These are phyloP conservation scores for Didymodactylos carnosus DNA, from an alignment of 2,888 invertebrate species.

Conservation along the genomic window DNA sequence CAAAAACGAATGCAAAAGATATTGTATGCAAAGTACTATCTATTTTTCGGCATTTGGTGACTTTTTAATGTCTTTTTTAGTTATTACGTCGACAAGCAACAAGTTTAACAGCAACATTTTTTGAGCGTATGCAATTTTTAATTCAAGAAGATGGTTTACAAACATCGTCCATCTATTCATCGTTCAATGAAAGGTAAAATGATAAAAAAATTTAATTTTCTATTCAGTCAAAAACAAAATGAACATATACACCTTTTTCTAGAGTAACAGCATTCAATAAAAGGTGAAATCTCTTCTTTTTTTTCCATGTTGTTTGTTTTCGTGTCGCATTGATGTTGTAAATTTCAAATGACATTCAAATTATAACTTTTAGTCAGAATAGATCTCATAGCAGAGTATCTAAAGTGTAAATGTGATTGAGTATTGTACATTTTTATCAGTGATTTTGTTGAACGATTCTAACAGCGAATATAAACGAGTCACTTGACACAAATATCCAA, in stretches of 20 bases:
- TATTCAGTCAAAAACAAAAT: not conserved
- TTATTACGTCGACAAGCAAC: conserved; percentile 83
- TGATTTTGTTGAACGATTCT: too few species aligned
- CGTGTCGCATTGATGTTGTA: not conserved
- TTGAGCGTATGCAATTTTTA: conserved; percentile 85
- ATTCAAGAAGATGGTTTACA: conserved; percentile 96
- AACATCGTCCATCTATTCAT: conserved; percentile 85
- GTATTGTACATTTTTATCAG: too few species aligned
- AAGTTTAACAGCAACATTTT: conserved; percentile 85
- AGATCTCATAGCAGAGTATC: too few species aligned
- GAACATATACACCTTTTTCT: not conserved
- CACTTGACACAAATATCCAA: too few species aligned
- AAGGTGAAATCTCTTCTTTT: too few species aligned
- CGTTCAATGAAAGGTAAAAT: conserved; percentile 96
- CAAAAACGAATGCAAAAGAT: conserved; percentile 85
- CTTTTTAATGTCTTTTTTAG: too few species aligned
- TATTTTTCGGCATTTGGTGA: too few species aligned
- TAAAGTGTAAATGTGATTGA: too few species aligned
- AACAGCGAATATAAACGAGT: too few species aligned
- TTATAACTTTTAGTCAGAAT: too few species aligned
- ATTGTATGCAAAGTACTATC: conserved; percentile 37
- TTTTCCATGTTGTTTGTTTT: conserved; percentile 10
- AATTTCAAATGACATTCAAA: conserved; percentile 1
- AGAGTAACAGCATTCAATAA: conserved; percentile 10
- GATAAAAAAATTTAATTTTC: not conserved